Evolutionary conservation across 2,797 vertebrate genomes (phyloP).

Genomic region (Heterohyrax brucei): DNA sequence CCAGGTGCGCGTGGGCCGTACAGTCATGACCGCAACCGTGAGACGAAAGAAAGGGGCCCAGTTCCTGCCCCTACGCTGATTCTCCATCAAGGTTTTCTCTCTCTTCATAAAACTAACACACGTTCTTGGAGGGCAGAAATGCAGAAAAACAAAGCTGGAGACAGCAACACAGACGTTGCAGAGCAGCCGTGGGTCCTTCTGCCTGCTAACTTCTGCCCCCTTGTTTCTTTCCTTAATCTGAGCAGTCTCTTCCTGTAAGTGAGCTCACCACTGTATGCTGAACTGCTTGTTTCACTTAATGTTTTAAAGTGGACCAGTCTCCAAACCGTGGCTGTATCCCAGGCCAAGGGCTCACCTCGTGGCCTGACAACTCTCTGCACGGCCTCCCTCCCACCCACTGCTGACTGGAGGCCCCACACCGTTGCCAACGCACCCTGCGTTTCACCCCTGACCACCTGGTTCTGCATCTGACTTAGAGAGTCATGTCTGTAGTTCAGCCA

Average conservation of each 20-base stretch:
- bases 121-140: conserved; percentile 6
- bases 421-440: background rate
- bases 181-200: conserved; percentile 26
- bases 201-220: background rate
- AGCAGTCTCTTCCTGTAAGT: background rate
- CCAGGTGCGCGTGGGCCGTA: background rate
- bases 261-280: background rate
- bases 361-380: background rate
- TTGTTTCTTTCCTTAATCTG: background rate
- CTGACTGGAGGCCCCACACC: background rate
- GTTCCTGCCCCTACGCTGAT: conserved; percentile 27
- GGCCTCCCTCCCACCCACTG: background rate
- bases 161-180: background rate
- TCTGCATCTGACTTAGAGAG: background rate
- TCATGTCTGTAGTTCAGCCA: background rate
- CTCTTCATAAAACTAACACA: conserved; percentile 61
- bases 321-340: background rate
- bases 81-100: conserved; percentile 44
- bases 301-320: background rate
- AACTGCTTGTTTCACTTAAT: background rate
- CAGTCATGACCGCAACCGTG: conserved; percentile 36
- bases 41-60: conserved; percentile 63
- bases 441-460: background rate
- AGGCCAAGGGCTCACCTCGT: background rate
- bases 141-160: conserved; percentile 6